A percentile compares a stretch with the other conserved stretches of the same genome.
Conservation (phyloP, 2,113 vertebrate species). For the Phainopepla nitens region DNA sequence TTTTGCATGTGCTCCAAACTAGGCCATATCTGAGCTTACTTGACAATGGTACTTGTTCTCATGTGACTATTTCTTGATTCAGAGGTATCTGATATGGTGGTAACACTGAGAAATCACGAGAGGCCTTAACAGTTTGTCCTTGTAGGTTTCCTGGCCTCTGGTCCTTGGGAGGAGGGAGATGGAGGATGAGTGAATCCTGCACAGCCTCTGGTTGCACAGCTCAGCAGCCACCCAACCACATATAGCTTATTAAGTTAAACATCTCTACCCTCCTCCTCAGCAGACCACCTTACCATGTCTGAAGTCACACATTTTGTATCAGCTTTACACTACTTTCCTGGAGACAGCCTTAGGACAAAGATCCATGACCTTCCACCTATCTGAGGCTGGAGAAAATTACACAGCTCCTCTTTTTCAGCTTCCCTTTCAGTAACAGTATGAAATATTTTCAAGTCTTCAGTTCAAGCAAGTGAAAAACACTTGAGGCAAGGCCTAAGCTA, state of each 20-base stretch:
- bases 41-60: background rate
- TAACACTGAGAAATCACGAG: background rate
- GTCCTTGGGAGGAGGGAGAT: background rate
- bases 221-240: background rate
- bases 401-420: background rate
- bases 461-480: background rate
- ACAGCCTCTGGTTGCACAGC: background rate
- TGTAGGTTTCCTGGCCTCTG: background rate
- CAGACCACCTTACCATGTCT: background rate
- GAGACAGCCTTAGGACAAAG: background rate
- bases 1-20: background rate
- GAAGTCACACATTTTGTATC: background rate
- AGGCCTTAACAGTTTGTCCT: background rate
- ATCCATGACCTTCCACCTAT: background rate
- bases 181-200: background rate
- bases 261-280: background rate
- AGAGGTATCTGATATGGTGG: background rate
- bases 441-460: background rate
- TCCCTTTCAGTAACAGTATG: background rate
- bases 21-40: background rate
- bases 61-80: background rate
- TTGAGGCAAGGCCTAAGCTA: background rate
- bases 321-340: background rate
- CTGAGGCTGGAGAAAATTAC: background rate
- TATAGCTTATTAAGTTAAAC: background rate